Percentiles rank a stretch among this genome's conserved stretches.
Conservation (phyloP, 1,140 invertebrate genomes). For the Drosophila pectinifera region DNA sequence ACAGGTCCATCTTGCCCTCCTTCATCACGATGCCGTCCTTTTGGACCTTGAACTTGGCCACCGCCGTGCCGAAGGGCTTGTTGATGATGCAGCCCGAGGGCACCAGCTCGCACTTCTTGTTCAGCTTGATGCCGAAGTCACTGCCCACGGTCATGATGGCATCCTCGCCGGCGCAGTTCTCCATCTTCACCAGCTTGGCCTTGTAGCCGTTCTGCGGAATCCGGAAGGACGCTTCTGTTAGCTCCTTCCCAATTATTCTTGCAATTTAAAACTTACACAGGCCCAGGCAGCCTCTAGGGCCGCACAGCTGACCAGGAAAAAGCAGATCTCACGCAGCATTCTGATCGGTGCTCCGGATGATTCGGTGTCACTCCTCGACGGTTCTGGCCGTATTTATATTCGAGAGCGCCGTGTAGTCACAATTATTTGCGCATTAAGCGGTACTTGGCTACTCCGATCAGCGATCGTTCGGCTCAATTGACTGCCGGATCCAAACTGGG, state of each 20-base stretch:
- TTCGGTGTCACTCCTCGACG: slow-evolving; percentile 15
- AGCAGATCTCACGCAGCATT: slow-evolving; percentile 51
- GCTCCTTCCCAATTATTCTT: too few relatives aligned
- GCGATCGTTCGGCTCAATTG: slow-evolving; percentile 82
- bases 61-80: slow-evolving; percentile 72
- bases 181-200: slow-evolving; percentile 75
- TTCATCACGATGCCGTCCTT: slow-evolving; percentile 79
- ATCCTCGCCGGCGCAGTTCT: slow-evolving; percentile 75
- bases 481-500: slow-evolving; percentile 44
- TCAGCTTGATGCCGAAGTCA: slow-evolving; percentile 71
- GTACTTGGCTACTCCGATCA: slow-evolving; percentile 57
- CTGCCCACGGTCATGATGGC: slow-evolving; percentile 65
- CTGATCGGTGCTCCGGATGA: slow-evolving; percentile 6
- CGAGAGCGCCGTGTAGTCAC: slow-evolving; percentile 9
- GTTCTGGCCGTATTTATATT: slow-evolving; percentile 57
- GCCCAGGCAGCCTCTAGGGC: slow-evolving; percentile 58
- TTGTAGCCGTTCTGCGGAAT: slow-evolving; percentile 84
- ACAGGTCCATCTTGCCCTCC: slow-evolving; percentile 80
- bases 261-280: slow-evolving; percentile 64
- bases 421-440: slow-evolving; percentile 79
- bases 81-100: slow-evolving; percentile 73
- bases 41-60: slow-evolving; percentile 71
- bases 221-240: not conserved
- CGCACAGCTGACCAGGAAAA: slow-evolving; percentile 50
- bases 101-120: slow-evolving; percentile 81